Conservation (phyloP, 2,888 invertebrate species). For the Cactoblastis cactorum region DNA sequence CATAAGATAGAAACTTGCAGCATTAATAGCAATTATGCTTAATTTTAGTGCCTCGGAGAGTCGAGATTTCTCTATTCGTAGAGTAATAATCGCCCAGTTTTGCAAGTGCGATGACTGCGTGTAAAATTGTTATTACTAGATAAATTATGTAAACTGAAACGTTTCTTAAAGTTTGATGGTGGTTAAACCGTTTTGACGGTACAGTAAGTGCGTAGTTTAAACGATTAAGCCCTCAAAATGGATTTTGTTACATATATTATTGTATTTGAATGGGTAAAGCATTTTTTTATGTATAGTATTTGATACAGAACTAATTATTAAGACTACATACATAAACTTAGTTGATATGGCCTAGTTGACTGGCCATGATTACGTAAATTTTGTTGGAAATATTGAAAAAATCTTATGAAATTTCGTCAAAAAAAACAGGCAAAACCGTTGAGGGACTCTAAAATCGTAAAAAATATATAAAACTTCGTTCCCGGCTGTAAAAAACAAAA, state of each 20-base stretch:
- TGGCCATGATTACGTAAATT: too few relatives aligned
- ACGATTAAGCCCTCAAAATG: not conserved
- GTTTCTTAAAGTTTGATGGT: not conserved
- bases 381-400: too few relatives aligned
- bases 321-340: too few relatives aligned
- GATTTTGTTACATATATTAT: not conserved
- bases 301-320: too few relatives aligned
- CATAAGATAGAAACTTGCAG: slow-evolving; percentile 20
- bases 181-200: not conserved
- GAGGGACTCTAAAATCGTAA: not conserved
- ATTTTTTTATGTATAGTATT: too few relatives aligned
- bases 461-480: not conserved
- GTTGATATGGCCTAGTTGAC: too few relatives aligned
- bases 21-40: slow-evolving; percentile 22
- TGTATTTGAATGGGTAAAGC: too few relatives aligned
- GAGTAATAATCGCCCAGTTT: slow-evolving; percentile 1
- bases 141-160: not conserved
- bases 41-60: slow-evolving; percentile 11
- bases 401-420: too few relatives aligned
- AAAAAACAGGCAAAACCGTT: too few relatives aligned
- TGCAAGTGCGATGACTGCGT: not conserved
- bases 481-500: not conserved
- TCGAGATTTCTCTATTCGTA: slow-evolving; percentile 3
- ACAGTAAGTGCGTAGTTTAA: not conserved
- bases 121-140: not conserved